A percentile compares a stretch with the other conserved stretches of the same genome.
Conservation (phyloP, 37 sponge, comb jelly and placozoan genomes). For the Hexactinellida sp. region DNA sequence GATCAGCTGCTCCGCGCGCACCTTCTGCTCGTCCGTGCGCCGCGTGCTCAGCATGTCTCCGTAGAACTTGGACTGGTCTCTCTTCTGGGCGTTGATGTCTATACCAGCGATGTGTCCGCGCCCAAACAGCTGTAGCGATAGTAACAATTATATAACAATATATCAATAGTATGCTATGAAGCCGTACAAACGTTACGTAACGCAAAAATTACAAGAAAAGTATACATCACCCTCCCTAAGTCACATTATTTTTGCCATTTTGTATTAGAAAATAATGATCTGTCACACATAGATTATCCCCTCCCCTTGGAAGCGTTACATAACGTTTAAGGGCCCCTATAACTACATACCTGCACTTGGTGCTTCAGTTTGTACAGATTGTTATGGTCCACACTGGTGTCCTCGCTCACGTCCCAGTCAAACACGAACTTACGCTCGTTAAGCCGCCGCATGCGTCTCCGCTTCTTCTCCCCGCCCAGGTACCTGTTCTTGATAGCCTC, state of each 20-base stretch:
- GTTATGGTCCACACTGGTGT: constrained; percentile 84
- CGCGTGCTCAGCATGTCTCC: constrained; percentile 62
- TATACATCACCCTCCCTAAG: no score
- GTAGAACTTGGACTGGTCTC: constrained; percentile 84
- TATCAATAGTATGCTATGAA: no score
- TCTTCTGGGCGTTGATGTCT: constrained; percentile 87
- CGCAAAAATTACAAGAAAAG: no score
- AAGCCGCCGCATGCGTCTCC: constrained; percentile 49
- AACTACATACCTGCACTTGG: constrained; percentile 49
- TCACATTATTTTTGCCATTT: no score
- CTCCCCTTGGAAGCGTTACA: no score
- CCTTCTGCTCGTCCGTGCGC: constrained; percentile 78
- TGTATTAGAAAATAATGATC: no score
- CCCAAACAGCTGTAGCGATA: constrained; percentile 46
- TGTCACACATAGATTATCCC: no score
- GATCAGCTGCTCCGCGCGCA: constrained; percentile 38
- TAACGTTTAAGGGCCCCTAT: no score
- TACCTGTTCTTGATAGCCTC: constrained; percentile 73
- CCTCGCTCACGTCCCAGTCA: constrained; percentile 88
- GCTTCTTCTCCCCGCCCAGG: constrained; percentile 67
- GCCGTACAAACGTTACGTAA: no score
- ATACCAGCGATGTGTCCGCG: constrained; percentile 92
- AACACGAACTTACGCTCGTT: constrained; percentile 96
- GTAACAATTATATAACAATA: not conserved
- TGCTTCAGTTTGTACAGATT: constrained; percentile 77